Evolutionary conservation across 2,113 vertebrate species (phyloP).

Genomic region (Pithys albifrons): DNA sequence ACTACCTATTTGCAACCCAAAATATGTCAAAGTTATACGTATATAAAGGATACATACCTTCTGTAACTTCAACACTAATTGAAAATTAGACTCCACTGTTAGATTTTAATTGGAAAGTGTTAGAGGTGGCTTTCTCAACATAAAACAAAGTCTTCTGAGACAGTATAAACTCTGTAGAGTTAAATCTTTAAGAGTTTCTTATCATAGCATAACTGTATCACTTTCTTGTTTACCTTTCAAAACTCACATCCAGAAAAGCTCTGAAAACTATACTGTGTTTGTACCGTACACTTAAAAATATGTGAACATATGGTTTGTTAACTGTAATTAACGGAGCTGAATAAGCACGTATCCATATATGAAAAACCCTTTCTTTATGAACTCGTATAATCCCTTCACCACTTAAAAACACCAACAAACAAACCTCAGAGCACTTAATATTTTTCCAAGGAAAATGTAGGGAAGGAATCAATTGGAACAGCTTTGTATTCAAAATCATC

Average conservation of each 20-base stretch:
- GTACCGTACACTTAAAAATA: neutral
- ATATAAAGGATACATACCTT: neutral
- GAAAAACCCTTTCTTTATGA: neutral
- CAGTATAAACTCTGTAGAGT: neutral
- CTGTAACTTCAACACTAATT: neutral
- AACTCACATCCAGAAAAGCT: neutral
- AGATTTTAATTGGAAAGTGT: neutral
- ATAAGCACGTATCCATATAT: neutral
- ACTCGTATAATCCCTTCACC: constrained; percentile 7
- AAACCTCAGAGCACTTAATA: constrained; percentile 47
- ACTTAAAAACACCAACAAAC: constrained; percentile 40
- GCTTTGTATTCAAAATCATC: constrained; percentile 15
- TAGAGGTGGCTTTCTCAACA: neutral
- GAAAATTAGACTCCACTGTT: neutral
- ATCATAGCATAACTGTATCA: neutral
- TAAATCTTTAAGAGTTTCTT: neutral
- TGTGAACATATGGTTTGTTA: neutral
- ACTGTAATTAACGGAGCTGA: constrained; percentile 52
- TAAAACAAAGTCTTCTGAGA: neutral
- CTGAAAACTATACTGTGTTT: neutral
- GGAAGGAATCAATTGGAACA: constrained; percentile 46
- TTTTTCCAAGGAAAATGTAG: constrained; percentile 25
- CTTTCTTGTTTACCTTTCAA: neutral
- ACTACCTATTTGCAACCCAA: neutral
- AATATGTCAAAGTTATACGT: neutral